These are phyloP conservation scores for Nautilus pompilius DNA, from an alignment of 1,140 invertebrate genomes.

Conservation along the genomic window DNA sequence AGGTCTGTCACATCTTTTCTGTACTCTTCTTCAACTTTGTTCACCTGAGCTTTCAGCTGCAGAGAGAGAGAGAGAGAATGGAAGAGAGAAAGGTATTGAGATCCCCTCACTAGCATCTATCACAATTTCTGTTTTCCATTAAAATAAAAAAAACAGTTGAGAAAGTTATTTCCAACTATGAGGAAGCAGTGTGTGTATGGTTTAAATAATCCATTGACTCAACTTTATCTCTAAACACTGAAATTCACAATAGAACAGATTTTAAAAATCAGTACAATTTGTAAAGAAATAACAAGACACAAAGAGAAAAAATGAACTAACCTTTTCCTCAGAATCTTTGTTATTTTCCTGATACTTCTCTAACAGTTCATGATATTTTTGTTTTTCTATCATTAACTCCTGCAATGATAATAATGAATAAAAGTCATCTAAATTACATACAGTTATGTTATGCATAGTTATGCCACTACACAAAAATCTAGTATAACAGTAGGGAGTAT, in stretches of 20 bases:
- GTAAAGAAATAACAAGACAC: neutral
- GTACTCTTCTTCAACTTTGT: constrained; percentile 21
- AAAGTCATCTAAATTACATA: neutral
- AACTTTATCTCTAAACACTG: neutral
- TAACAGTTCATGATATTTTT: constrained; percentile 47
- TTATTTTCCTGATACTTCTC: constrained; percentile 33
- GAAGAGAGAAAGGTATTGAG: neutral
- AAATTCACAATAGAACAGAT: neutral
- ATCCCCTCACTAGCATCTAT: neutral
- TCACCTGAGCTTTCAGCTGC: constrained; percentile 28
- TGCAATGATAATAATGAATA: constrained; percentile 16
- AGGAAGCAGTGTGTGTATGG: neutral
- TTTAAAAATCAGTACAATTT: neutral
- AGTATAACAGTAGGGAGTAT: neutral
- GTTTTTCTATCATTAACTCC: constrained; percentile 48
- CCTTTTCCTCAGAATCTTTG: constrained; percentile 36
- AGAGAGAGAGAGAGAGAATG: constrained; percentile 7
- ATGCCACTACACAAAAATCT: neutral
- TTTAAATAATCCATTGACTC: neutral
- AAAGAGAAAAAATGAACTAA: constrained; percentile 12
- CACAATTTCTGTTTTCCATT: too few relatives aligned
- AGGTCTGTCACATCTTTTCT: constrained; percentile 27
- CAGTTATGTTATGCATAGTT: neutral
- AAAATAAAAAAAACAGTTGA: neutral
- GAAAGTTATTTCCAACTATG: neutral